A percentile compares a stretch with the other conserved stretches of the same genome.
Conservation (phyloP, 2,888 invertebrate species). For the Lasioglossum calceatum region DNA sequence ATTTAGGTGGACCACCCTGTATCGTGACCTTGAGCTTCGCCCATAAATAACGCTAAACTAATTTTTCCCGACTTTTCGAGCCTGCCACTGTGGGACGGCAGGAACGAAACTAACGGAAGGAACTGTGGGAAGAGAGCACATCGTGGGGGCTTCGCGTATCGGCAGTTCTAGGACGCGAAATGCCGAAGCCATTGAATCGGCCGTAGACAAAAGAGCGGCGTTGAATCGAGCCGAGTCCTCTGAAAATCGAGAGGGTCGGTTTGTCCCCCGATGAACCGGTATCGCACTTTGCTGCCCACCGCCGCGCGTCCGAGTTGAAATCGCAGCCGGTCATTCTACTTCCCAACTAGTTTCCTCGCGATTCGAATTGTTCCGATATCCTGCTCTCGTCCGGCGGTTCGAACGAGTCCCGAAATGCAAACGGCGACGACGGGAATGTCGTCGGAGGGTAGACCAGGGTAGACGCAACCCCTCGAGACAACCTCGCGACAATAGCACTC, state of each 20-base stretch:
- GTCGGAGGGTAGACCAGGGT: neutral
- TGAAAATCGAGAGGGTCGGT: slow-evolving; percentile 51
- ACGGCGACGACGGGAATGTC: neutral
- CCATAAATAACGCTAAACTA: too few relatives aligned
- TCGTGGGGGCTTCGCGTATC: slow-evolving; percentile 58
- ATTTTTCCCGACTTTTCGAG: too few relatives aligned
- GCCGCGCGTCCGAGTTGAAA: neutral
- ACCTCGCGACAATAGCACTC: slow-evolving; percentile 20
- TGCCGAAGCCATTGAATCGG: slow-evolving; percentile 69
- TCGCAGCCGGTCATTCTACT: too few relatives aligned
- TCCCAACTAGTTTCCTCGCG: neutral
- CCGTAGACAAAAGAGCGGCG: slow-evolving; percentile 57
- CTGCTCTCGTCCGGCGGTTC: neutral
- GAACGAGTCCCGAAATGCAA: neutral
- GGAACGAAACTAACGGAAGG: slow-evolving; percentile 10
- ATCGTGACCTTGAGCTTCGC: too few relatives aligned
- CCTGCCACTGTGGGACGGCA: too few relatives aligned
- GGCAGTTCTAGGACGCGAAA: slow-evolving; percentile 53
- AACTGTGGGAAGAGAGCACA: slow-evolving; percentile 66
- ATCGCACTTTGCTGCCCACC: slow-evolving; percentile 19
- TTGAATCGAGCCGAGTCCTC: slow-evolving; percentile 25
- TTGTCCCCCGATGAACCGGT: slow-evolving; percentile 29
- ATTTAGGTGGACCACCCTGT: too few relatives aligned
- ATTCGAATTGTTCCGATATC: neutral
- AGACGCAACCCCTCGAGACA: slow-evolving; percentile 20